Conservation (phyloP, 2,888 invertebrate species). For the Sminthurides aquaticus region DNA sequence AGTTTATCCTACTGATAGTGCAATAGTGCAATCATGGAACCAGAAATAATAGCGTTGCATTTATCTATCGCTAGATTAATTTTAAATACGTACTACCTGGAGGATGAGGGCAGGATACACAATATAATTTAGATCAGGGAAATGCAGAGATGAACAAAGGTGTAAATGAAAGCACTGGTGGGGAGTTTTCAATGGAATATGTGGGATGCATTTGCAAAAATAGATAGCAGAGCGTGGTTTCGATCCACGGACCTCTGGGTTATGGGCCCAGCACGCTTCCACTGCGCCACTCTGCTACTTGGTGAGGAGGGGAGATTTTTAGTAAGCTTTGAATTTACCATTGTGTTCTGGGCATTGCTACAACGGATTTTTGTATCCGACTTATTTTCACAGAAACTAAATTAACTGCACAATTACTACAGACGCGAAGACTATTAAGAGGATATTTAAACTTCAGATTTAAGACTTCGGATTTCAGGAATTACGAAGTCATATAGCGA, state of each 20-base stretch:
- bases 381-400: too few species aligned
- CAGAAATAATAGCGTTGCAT: conserved; percentile 32
- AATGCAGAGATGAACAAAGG: background rate
- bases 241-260: conserved; percentile 34
- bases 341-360: too few species aligned
- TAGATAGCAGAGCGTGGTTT: conserved; percentile 30
- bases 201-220: too few species aligned
- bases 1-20: too few species aligned
- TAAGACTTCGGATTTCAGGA: background rate
- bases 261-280: conserved; percentile 35
- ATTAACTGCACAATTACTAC: too few species aligned
- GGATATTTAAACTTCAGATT: too few species aligned
- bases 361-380: too few species aligned
- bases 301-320: background rate
- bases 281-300: conserved; percentile 32
- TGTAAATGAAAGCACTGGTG: background rate
- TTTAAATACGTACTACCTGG: background rate
- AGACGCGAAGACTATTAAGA: too few species aligned
- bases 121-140: too few species aligned
- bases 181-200: too few species aligned
- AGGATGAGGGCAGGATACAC: background rate
- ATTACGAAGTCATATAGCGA: background rate
- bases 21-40: conserved; percentile 30
- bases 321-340: too few species aligned
- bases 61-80: conserved; percentile 23